Base-by-base conservation (phyloP, 92 coral and sea anemone genomes). In the Plumapathes pennacea region DNA sequence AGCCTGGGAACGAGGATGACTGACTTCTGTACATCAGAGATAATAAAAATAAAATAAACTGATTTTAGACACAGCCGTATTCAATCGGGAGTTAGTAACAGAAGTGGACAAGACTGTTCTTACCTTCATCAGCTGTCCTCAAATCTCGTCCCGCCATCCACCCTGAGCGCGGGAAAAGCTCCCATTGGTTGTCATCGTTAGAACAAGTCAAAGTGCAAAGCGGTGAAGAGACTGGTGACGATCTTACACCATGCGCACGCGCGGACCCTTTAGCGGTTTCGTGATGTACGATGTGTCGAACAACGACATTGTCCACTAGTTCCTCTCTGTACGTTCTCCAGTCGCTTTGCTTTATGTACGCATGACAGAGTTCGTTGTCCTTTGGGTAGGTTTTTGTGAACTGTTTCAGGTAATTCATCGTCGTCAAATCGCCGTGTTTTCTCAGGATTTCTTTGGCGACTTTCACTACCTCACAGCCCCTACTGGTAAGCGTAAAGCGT, bases 281-380 rank as follows among this genome's bases (percentile, higher is more conserved):
- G 38, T 60, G 33, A 18, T 46, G 54, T 17, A 63, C 76, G 1
- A 70, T 49, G 59, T 77, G 66, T 44, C 80, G 60, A 42, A 71
- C 76, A 34, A 87, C 74, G 8, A 87, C 54, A 46, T 77, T 77
- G 39, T 87, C 95, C 3, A 87, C 95, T 17, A 87, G 76, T 28
- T 77, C 89, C 53, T 92, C 98, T 46, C 95, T 76, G 66, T 92
- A 92, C 2, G 89, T 72, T 13, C 84, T 73, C 98, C 98, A 92
- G 55, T 85, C 79, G 48, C 89, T 92, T 24, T 61, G 90, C 30
- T 84, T 84, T 6, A 88, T 45, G 60, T 88, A 92, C 21, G 86
- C 51, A 3, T 74, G 78, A 23, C 90, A 77, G 19, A 92, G 86
- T 19, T 52, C 63, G 20, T 69, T 72, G 40, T 92, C 98, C 24